These are phyloP conservation scores for Leptodactylus fuscus DNA, from an alignment of 2,113 vertebrate species.

Conservation along the genomic window DNA sequence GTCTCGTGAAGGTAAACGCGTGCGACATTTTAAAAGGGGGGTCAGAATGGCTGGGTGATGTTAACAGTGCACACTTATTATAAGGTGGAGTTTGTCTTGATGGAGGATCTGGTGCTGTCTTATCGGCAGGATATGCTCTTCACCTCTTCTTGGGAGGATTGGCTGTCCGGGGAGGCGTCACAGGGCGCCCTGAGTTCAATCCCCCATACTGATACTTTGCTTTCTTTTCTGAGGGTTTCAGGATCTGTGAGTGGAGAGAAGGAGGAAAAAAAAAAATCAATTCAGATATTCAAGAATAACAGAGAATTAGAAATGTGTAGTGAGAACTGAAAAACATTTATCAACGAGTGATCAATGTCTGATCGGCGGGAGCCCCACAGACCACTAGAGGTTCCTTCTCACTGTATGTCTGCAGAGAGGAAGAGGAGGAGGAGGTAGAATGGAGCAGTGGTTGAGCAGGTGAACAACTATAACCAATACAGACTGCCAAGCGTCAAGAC, in stretches of 20 bases:
- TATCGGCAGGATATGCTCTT: conserved; percentile 77
- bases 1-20: conserved; percentile 84
- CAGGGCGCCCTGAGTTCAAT: conserved; percentile 89
- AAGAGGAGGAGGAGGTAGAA: no score
- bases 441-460: no score
- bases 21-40: conserved; percentile 80
- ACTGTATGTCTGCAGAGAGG: no score
- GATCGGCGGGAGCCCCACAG: no score
- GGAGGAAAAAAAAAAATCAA: conserved; percentile 31
- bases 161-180: conserved; percentile 91
- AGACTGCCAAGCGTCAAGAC: no score
- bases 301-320: no score
- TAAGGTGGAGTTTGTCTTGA: conserved; percentile 83
- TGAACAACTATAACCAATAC: no score
- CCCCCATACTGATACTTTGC: conserved; percentile 94
- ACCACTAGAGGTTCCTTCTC: no score
- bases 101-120: conserved; percentile 71
- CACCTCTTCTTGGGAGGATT: conserved; percentile 96
- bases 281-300: no score
- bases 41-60: conserved; percentile 83
- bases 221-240: conserved; percentile 96
- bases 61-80: conserved; percentile 86
- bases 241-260: conserved; percentile 75
- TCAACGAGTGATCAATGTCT: no score
- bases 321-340: no score